phyloP scores from a whole-genome alignment of 35 echinoderm and acorn worm genomes.

The Diadema setosum region DNA sequence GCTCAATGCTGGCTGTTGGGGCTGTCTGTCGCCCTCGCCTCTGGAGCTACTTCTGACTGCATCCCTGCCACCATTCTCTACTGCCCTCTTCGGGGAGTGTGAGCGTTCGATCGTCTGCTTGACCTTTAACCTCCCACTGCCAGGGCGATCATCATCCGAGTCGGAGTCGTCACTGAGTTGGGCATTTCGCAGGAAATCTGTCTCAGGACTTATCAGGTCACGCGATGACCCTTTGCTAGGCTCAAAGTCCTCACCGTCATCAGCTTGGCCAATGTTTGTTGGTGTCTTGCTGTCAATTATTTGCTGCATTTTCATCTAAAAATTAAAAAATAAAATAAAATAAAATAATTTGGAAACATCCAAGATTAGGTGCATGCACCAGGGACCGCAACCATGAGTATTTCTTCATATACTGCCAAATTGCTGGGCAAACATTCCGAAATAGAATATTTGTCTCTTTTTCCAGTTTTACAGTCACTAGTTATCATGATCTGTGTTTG shows the following conservation, averaged over 20 bases:
- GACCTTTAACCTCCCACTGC: neutral
- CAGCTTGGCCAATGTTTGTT: neutral
- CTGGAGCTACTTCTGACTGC: neutral
- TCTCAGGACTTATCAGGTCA: neutral
- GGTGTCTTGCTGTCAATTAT: neutral
- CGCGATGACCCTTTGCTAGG: neutral
- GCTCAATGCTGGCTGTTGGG: neutral
- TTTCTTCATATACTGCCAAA: no score
- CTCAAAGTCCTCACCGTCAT: neutral
- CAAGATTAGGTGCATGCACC: no score
- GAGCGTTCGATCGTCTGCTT: neutral
- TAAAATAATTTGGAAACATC: neutral
- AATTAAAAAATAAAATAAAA: neutral
- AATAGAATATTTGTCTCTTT: no score
- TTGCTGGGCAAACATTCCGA: no score
- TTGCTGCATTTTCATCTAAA: slow-evolving; percentile 11
- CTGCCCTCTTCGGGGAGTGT: neutral
- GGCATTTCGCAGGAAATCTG: neutral
- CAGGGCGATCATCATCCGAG: neutral
- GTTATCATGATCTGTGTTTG: no score
- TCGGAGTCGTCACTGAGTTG: neutral
- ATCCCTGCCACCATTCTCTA: neutral
- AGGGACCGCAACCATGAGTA: no score
- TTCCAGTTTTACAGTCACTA: no score
- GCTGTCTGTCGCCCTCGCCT: neutral